Conservation (phyloP, 2,797 vertebrate genomes). For the Betta splendens region DNA sequence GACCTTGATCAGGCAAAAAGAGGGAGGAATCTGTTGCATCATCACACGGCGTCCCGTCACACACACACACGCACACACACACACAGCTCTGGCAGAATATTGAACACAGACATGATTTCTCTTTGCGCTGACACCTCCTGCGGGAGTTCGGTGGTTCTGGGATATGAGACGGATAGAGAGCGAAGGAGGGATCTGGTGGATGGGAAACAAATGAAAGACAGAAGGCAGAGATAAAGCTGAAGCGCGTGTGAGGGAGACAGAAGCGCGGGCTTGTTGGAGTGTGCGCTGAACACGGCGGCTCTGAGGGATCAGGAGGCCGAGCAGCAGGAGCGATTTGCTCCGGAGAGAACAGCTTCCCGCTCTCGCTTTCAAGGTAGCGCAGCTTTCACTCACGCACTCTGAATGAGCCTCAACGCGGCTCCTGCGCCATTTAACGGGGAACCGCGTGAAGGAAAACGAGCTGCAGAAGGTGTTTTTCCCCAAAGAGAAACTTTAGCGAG, state of each 20-base stretch:
- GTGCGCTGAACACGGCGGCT: constrained; percentile 57
- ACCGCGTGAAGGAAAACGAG: constrained; percentile 28
- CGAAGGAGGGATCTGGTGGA: constrained; percentile 11
- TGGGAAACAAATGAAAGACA: constrained; percentile 60
- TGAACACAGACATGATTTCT: constrained; percentile 54
- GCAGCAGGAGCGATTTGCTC: constrained; percentile 45
- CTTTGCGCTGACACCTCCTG: constrained; percentile 52
- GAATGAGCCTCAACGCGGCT: constrained; percentile 24
- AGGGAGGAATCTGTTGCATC: constrained; percentile 12
- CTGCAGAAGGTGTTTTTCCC: constrained; percentile 26
- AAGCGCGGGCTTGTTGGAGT: constrained; percentile 44
- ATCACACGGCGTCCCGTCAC: no score
- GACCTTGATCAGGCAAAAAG: constrained; percentile 48
- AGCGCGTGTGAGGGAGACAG: constrained; percentile 61
- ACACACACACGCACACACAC: background rate
- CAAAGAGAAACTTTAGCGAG: constrained; percentile 23
- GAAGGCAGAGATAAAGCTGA: constrained; percentile 56
- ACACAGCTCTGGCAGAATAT: constrained; percentile 29
- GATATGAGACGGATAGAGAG: constrained; percentile 38
- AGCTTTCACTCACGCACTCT: constrained; percentile 32
- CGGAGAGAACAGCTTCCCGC: constrained; percentile 40
- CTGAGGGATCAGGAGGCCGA: constrained; percentile 54
- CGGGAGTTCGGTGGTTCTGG: constrained; percentile 42
- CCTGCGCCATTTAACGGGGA: constrained; percentile 49
- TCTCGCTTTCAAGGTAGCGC: constrained; percentile 54